Evolutionary conservation across 2,797 vertebrate genomes (phyloP), one percentile per base, ranked within the genome.

Genomic region (Eleutherodactylus coqui): DNA sequence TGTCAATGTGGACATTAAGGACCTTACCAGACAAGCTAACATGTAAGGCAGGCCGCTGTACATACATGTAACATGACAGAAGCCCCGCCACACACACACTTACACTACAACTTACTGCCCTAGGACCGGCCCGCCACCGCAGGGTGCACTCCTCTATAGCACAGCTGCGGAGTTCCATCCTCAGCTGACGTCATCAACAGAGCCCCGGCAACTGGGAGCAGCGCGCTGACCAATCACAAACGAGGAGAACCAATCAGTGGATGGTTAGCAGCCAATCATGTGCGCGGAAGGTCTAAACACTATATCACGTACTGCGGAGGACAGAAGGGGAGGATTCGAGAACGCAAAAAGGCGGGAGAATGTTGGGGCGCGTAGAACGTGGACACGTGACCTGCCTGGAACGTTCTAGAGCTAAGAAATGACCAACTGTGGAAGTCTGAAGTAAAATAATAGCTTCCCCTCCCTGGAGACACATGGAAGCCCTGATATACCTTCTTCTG

Each of bases 261-360:
- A 1, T 0, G 27, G 10, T 8, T 7, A 5, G 16, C 32, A 64
- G 34, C 80, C 85, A 83, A 87, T 83, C 38, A 38, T 47, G 14
- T 7, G 36, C 6, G 60, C 0, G 47, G 34, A 47, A 27, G 19
- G 16, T 11, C 0, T 0, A 13, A 62, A 62, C 78, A 75, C 3
- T 80, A 78, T 80, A 62, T 24, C 51, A 49, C 16, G 17, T 81
- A 47, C 67, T 43, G 19, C 45, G 9, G 19, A 24, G 36, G 10
- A 1, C 21, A 7, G 13, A 17, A 38, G 21, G 38, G 21, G 0
- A 41, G 6, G 67, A 70, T 69, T 69, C 32, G 36, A 69, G 34
- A 36, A 47, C 24, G 5, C 19, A 36, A 77, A 87, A 79, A 27
- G 62, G 85, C 85, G 85, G 85, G 85, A 86, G 55, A 85, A 62